phyloP scores from a whole-genome alignment of 2,113 vertebrate genomes.

The Dinomys branickii region DNA sequence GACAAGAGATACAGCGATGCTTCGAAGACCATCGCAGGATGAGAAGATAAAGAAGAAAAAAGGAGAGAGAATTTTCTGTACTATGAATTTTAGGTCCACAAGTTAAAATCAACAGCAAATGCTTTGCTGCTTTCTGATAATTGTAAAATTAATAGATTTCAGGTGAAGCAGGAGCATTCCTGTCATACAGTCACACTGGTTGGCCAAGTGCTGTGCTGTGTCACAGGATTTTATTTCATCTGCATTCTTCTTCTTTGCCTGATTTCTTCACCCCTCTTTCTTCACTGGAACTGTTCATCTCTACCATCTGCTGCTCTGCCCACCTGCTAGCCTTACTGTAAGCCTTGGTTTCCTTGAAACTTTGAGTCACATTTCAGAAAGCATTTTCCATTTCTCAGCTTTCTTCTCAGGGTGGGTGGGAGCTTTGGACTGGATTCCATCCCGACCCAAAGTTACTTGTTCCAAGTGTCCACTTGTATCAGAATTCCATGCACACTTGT shows the following conservation, averaged over 20 bases:
- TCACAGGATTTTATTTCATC: too few species aligned
- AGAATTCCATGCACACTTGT: neutral
- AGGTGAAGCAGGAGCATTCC: neutral
- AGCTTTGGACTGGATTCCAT: neutral
- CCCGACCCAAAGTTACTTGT: neutral
- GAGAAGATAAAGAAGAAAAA: neutral
- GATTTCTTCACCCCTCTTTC: neutral
- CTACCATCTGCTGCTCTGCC: neutral
- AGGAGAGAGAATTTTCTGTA: neutral
- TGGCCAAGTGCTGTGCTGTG: neutral
- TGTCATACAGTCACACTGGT: neutral
- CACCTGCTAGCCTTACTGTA: too few species aligned
- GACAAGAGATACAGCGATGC: neutral
- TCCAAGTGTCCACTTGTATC: neutral
- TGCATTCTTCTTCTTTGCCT: neutral
- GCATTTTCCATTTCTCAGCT: neutral
- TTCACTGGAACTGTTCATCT: neutral
- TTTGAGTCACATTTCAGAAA: neutral
- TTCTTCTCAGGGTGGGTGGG: neutral
- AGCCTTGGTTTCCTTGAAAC: neutral
- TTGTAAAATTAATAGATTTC: neutral
- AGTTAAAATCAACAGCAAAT: neutral
- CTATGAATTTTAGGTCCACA: neutral
- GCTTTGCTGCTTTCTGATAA: neutral
- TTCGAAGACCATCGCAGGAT: neutral